A percentile compares a stretch with the other conserved stretches of the same genome.
Evolutionary conservation across 1,140 invertebrate species (phyloP).

Genomic region (Macrosteles quadrilineatus): DNA sequence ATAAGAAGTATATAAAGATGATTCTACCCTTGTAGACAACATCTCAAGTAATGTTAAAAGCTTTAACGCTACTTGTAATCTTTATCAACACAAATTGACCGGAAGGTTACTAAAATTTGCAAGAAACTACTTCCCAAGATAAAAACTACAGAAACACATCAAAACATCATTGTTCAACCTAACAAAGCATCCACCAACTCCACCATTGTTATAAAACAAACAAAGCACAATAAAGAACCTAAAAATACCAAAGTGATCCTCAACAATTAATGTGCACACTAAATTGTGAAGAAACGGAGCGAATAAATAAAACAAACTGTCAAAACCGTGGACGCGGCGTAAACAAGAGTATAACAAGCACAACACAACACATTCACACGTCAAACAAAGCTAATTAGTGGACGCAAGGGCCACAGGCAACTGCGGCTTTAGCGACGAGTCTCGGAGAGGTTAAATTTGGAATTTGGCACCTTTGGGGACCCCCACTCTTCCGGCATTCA

Average conservation of each 20-base stretch:
- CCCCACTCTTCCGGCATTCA: not conserved
- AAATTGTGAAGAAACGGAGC: not conserved
- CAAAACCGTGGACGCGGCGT: not conserved
- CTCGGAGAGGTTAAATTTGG: not conserved
- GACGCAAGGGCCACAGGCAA: not conserved
- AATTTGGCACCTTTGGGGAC: not conserved
- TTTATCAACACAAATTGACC: no score
- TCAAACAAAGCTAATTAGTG: not conserved
- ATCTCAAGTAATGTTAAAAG: no score
- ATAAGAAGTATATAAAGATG: no score
- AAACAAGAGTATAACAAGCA: constrained; percentile 21
- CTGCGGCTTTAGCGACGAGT: not conserved
- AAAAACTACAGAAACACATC: no score
- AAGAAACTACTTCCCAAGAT: no score
- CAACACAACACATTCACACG: constrained; percentile 15
- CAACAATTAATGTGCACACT: not conserved
- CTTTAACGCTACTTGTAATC: no score
- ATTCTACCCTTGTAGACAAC: no score
- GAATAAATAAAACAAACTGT: constrained; percentile 15
- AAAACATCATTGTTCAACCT: no score
- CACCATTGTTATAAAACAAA: no score
- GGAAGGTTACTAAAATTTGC: no score
- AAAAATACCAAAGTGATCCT: not conserved
- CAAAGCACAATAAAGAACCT: no score
- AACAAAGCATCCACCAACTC: no score